These are phyloP conservation scores for Petrocephalus schoutedeni DNA, from an alignment of 2,797 vertebrate species.

Conservation along the genomic window DNA sequence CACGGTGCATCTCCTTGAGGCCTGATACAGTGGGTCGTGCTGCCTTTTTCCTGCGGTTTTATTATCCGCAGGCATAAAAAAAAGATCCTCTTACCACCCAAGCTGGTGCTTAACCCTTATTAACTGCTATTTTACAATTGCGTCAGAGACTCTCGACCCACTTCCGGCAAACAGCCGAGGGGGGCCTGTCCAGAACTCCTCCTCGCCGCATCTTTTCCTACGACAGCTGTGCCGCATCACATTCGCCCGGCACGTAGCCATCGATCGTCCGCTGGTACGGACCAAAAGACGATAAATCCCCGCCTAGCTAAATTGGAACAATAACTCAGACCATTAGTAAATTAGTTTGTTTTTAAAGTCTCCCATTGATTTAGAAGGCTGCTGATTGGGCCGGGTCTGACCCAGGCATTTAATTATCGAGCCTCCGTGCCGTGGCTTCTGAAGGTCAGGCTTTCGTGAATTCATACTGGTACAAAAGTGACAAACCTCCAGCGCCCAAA, in stretches of 20 bases:
- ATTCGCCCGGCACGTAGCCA: neutral
- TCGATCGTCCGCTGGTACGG: slow-evolving; percentile 31
- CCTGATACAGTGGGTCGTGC: neutral
- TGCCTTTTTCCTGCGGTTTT: neutral
- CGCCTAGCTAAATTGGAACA: slow-evolving; percentile 64
- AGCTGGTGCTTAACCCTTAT: neutral
- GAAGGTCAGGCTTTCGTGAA: slow-evolving; percentile 63
- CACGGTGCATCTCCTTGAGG: neutral
- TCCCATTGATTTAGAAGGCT: slow-evolving; percentile 61
- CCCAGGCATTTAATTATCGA: slow-evolving; percentile 67
- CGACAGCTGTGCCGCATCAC: neutral
- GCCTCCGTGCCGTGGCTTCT: slow-evolving; percentile 61
- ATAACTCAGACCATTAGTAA: slow-evolving; percentile 73
- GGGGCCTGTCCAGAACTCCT: neutral
- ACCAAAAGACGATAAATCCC: slow-evolving; percentile 61
- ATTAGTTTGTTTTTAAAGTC: slow-evolving; percentile 67
- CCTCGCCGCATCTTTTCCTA: neutral
- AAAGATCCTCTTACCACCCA: neutral
- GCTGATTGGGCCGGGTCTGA: slow-evolving; percentile 64
- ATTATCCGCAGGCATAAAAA: neutral
- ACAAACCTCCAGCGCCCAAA: slow-evolving; percentile 57
- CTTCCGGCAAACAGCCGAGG: neutral
- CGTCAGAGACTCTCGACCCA: neutral
- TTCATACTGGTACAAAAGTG: slow-evolving; percentile 35
- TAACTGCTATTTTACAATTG: neutral